Evolutionary conservation across 2,797 vertebrate genomes (phyloP).

Genomic region (Phyllotis vaccarum): DNA sequence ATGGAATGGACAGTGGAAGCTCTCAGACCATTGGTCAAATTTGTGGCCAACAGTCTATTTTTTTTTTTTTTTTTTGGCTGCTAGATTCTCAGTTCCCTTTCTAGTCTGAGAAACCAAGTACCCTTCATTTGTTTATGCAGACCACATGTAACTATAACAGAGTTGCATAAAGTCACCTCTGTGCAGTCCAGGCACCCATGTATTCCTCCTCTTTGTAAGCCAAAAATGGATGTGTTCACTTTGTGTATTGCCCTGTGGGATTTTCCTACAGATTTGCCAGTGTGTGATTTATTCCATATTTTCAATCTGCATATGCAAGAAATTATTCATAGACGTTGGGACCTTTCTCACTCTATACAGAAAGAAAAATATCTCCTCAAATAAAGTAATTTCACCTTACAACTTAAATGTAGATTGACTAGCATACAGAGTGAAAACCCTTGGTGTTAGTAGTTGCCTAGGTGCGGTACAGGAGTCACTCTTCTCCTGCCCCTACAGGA

Average conservation of each 20-base stretch:
- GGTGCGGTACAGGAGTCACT: background rate
- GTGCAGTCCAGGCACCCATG: slow-evolving; percentile 51
- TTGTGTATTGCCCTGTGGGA: slow-evolving; percentile 52
- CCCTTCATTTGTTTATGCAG: slow-evolving; percentile 79
- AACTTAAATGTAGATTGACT: slow-evolving; percentile 43
- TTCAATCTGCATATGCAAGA: slow-evolving; percentile 27
- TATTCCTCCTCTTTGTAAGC: background rate
- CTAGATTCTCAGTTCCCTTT: slow-evolving; percentile 75
- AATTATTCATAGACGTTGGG: slow-evolving; percentile 34
- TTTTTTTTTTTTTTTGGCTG: slow-evolving; percentile 81
- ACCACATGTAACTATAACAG: slow-evolving; percentile 76
- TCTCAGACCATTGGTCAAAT: slow-evolving; percentile 81
- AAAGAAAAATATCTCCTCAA: slow-evolving; percentile 58
- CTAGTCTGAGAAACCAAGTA: slow-evolving; percentile 77
- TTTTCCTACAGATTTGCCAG: slow-evolving; percentile 68
- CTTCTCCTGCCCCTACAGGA: background rate
- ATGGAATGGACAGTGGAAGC: slow-evolving; percentile 66
- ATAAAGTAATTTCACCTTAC: slow-evolving; percentile 65
- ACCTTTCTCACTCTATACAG: background rate
- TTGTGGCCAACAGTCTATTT: slow-evolving; percentile 77
- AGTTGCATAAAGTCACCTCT: slow-evolving; percentile 66
- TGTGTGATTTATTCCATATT: slow-evolving; percentile 43
- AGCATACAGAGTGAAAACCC: slow-evolving; percentile 4
- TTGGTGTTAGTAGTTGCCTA: background rate
- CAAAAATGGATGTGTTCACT: slow-evolving; percentile 42